These are phyloP conservation scores for Channallabes apus DNA, from an alignment of 2,797 vertebrate genomes.

Conservation along the genomic window DNA sequence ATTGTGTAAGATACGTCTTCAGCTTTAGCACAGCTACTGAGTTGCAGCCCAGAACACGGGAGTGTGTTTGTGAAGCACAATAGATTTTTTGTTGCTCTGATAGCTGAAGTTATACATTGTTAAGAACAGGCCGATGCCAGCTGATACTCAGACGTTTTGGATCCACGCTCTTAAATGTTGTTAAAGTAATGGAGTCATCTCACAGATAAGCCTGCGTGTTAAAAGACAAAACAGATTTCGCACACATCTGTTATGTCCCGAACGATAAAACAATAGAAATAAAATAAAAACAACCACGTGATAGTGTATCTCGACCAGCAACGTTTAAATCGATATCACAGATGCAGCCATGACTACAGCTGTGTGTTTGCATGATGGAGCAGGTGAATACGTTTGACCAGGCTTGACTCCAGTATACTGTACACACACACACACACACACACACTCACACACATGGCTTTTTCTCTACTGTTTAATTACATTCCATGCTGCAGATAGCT, in stretches of 20 bases:
- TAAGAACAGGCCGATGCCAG: constrained; percentile 11
- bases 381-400: constrained; percentile 35
- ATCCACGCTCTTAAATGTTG: background rate
- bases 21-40: constrained; percentile 7
- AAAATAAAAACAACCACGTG: background rate
- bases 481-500: constrained; percentile 74
- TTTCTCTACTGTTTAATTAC: constrained; percentile 66
- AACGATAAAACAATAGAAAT: constrained; percentile 25
- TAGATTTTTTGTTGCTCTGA: constrained; percentile 33
- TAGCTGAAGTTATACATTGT: constrained; percentile 28
- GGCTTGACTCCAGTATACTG: constrained; percentile 11
- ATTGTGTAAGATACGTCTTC: background rate
- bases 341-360: constrained; percentile 40
- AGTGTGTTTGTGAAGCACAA: constrained; percentile 25
- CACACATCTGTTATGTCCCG: constrained; percentile 9
- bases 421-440: constrained; percentile 28
- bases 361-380: constrained; percentile 20
- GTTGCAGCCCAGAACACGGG: constrained; percentile 19
- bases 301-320: background rate
- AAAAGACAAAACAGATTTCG: constrained; percentile 34
- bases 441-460: constrained; percentile 27
- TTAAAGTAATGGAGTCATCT: constrained; percentile 14
- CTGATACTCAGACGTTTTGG: constrained; percentile 5
- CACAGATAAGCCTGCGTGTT: constrained; percentile 26
- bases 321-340: constrained; percentile 25